These are phyloP conservation scores for Paradoxurus hermaphroditus DNA, from an alignment of 2,113 vertebrate genomes.

Conservation along the genomic window DNA sequence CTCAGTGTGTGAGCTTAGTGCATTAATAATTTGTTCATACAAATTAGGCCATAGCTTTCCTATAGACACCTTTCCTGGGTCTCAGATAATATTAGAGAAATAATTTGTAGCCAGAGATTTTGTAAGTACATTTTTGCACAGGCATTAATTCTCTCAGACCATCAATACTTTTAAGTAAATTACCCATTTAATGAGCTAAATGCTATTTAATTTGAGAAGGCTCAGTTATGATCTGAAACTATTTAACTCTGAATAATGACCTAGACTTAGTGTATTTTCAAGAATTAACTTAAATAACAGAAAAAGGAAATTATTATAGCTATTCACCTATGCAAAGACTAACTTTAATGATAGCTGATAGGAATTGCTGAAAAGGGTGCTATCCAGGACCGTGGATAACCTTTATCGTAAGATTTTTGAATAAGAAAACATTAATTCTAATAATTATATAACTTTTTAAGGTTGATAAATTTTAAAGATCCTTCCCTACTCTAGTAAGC, in stretches of 20 bases:
- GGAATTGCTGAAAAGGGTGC: neutral
- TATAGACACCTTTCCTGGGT: neutral
- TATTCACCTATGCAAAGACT: neutral
- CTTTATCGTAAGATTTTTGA: neutral
- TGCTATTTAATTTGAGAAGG: slow-evolving; percentile 20
- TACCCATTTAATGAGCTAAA: slow-evolving; percentile 18
- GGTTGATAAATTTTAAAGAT: neutral
- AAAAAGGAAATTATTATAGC: neutral
- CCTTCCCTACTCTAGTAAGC: neutral
- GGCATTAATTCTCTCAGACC: slow-evolving; percentile 19
- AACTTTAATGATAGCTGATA: slow-evolving; percentile 14
- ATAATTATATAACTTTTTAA: neutral
- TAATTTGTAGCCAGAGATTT: slow-evolving; percentile 1
- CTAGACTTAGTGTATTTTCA: neutral
- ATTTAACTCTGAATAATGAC: slow-evolving; percentile 30
- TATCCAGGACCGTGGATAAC: neutral
- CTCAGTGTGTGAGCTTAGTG: neutral
- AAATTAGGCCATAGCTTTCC: neutral
- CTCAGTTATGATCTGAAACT: neutral
- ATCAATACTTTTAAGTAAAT: slow-evolving; percentile 46
- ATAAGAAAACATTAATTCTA: slow-evolving; percentile 1
- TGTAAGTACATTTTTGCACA: slow-evolving; percentile 20
- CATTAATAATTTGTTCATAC: neutral
- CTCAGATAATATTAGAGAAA: neutral
- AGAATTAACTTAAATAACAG: slow-evolving; percentile 1